Evolutionary conservation across 2,888 invertebrate genomes (phyloP).

Genomic region (Crocallis elinguaria): DNA sequence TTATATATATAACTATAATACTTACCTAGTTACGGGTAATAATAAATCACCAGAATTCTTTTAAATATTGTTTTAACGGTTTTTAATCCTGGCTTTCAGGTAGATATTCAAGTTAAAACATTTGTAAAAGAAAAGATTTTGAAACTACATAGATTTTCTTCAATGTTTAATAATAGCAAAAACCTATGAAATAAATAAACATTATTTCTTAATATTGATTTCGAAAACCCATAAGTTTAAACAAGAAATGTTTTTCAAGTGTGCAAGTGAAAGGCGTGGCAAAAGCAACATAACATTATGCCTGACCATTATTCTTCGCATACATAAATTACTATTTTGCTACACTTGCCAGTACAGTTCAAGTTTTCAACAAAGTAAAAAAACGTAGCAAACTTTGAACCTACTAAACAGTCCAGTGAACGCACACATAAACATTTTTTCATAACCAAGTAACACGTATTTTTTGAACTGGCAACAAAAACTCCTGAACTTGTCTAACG

Average conservation of each 20-base stretch:
- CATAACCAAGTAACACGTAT: slow-evolving; percentile 48
- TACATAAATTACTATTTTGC: slow-evolving; percentile 5
- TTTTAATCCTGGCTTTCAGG: too few species aligned
- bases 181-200: too few species aligned
- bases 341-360: background rate
- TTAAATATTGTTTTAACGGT: background rate
- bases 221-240: background rate
- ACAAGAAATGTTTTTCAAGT: background rate
- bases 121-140: too few species aligned
- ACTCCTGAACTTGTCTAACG: slow-evolving; percentile 59
- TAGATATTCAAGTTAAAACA: too few species aligned
- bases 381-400: background rate
- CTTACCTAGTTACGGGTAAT: too few species aligned
- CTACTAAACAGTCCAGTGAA: slow-evolving; percentile 3
- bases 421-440: slow-evolving; percentile 28
- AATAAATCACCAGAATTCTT: too few species aligned
- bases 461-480: slow-evolving; percentile 60
- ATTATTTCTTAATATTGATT: background rate
- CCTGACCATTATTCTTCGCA: slow-evolving; percentile 11
- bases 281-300: slow-evolving; percentile 13
- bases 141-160: too few species aligned
- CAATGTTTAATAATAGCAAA: too few species aligned
- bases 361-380: slow-evolving; percentile 2
- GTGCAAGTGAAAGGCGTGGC: slow-evolving; percentile 23
- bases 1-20: too few species aligned